phyloP scores from a whole-genome alignment of 2,113 vertebrate species.

The Coracopsis vasa region DNA sequence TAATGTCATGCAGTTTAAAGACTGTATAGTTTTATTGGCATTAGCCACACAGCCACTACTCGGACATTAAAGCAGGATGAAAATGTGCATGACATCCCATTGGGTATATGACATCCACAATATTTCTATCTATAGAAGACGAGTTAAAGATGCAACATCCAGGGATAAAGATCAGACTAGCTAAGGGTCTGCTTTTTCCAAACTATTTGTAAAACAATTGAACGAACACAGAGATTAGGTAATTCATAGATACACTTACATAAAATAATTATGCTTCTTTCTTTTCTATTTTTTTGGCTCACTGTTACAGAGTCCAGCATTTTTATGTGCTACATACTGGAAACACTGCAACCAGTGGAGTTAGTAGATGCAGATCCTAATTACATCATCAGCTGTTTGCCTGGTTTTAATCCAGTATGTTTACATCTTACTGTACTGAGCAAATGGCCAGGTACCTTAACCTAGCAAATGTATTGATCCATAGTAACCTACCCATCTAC shows the following conservation, averaged over 20 bases:
- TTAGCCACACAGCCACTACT: not conserved
- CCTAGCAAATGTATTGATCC: not conserved
- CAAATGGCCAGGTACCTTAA: not conserved
- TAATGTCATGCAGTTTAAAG: not conserved
- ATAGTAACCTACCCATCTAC: not conserved
- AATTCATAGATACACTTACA: not conserved
- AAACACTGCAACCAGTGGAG: not conserved
- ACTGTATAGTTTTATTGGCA: not conserved
- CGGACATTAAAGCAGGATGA: not conserved
- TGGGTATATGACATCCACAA: not conserved
- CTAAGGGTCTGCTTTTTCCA: not conserved
- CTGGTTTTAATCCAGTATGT: not conserved
- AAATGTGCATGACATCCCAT: not conserved
- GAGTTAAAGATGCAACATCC: not conserved
- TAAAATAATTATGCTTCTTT: not conserved
- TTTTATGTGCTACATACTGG: not conserved
- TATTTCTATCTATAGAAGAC: not conserved
- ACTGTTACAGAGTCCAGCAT: not conserved
- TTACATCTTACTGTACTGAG: not conserved
- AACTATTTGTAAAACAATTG: not conserved
- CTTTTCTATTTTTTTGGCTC: not conserved
- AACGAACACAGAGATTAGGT: not conserved
- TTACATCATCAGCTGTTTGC: not conserved
- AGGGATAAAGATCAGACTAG: not conserved
- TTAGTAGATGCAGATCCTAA: not conserved